Percentiles rank a stretch among this genome's conserved stretches.
Evolutionary conservation across 2,113 vertebrate genomes (phyloP).

Genomic region (Caranx melampygus): DNA sequence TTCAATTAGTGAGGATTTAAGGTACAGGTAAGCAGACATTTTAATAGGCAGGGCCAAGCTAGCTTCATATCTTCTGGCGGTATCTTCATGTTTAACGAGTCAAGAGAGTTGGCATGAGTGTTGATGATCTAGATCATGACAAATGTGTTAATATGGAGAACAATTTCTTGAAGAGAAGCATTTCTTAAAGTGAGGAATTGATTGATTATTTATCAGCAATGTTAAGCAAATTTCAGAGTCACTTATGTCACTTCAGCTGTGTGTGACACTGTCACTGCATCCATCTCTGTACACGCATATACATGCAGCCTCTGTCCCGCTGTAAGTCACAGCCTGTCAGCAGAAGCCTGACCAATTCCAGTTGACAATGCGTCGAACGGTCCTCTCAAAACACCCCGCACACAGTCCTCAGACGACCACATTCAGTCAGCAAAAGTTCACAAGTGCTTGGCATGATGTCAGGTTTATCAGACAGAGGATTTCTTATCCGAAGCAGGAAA

Average conservation of each 20-base stretch:
- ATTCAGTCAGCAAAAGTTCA: conserved; percentile 30
- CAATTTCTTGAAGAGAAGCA: not conserved
- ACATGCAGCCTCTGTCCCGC: not conserved
- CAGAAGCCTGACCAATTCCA: conserved; percentile 20
- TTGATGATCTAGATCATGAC: not conserved
- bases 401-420: conserved; percentile 2
- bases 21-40: too few species aligned
- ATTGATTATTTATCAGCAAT: not conserved
- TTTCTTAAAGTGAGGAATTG: not conserved
- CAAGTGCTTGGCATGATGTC: conserved; percentile 16
- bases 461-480: conserved; percentile 14
- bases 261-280: not conserved
- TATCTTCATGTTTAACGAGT: too few species aligned
- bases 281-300: not conserved
- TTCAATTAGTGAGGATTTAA: too few species aligned
- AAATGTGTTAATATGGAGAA: not conserved
- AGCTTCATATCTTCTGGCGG: too few species aligned
- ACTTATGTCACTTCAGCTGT: conserved; percentile 15
- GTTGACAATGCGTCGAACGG: conserved; percentile 19
- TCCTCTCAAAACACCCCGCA: conserved; percentile 21
- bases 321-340: conserved; percentile 51
- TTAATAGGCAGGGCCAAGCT: too few species aligned
- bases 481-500: conserved; percentile 2
- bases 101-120: too few species aligned
- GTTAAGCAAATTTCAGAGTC: not conserved